A percentile compares a stretch with the other conserved stretches of the same genome.
phyloP scores from a whole-genome alignment of 1,140 invertebrate genomes.

The Drosophila aff. region DNA sequence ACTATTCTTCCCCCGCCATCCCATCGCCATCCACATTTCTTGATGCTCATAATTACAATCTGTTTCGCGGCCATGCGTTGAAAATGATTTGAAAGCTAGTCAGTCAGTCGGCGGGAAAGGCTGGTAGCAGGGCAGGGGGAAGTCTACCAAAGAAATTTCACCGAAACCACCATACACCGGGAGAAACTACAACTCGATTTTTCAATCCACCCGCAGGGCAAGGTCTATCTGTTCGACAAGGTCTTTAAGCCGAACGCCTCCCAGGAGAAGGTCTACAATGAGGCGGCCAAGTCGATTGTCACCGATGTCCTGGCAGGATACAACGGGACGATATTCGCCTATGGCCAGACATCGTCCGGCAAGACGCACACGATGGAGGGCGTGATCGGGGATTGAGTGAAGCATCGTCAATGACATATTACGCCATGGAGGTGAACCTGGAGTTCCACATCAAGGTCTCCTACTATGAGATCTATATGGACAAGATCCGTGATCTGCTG shows the following conservation, averaged over 20 bases:
- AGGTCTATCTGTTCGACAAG: slow-evolving; percentile 99
- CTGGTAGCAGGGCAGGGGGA: background rate
- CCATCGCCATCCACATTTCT: slow-evolving; percentile 27
- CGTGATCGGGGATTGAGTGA: slow-evolving; percentile 95
- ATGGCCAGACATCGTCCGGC: slow-evolving; percentile 99
- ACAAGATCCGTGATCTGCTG: slow-evolving; percentile 99
- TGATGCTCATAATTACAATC: slow-evolving; percentile 73
- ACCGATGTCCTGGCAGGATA: slow-evolving; percentile 99
- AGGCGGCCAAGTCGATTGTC: slow-evolving; percentile 97
- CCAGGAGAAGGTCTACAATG: slow-evolving; percentile 99
- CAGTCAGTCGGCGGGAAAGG: slow-evolving; percentile 16
- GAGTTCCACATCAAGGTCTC: slow-evolving; percentile 99
- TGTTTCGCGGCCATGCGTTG: slow-evolving; percentile 71
- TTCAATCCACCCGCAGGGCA: slow-evolving; percentile 89
- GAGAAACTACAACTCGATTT: slow-evolving; percentile 29
- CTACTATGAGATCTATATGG: slow-evolving; percentile 99
- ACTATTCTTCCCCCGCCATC: slow-evolving; percentile 63
- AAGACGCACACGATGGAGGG: slow-evolving; percentile 99
- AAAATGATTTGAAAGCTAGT: slow-evolving; percentile 68
- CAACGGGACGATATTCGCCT: slow-evolving; percentile 99
- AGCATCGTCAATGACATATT: slow-evolving; percentile 99
- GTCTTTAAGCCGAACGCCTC: slow-evolving; percentile 99
- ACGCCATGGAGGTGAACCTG: slow-evolving; percentile 99
- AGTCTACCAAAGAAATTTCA: slow-evolving; percentile 47
- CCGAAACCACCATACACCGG: slow-evolving; percentile 18